Evolutionary conservation across 2,797 vertebrate genomes (phyloP), one percentile per base, ranked within the genome.

Genomic region (Chelmon rostratus): DNA sequence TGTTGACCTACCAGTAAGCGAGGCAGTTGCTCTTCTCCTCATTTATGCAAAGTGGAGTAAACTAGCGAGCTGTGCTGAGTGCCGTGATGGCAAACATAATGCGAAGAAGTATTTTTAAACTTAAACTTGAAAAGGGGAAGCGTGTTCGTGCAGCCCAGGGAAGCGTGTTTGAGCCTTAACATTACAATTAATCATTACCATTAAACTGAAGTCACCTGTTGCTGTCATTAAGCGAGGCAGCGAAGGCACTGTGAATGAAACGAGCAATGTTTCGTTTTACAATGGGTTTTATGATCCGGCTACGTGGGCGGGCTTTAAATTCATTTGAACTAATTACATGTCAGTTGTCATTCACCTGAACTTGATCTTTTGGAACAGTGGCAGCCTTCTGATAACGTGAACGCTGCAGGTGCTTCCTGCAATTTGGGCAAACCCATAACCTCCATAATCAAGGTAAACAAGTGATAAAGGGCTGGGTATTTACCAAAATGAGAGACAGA

Each of bases 321-420:
- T 44, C 1, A 37, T 56, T 42, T 46, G 8, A 57, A 54, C 21
- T 5, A 1, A 37, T 40, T 16, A 3, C 35, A 15, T 12, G 21
- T 46, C 56, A 13, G 18, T 47, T 52, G 25, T 73, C 25, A n/a
- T 31, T 31, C 9, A 9, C n/a, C 46, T 59, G 1, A 58, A 23
- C 23, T 54, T 23, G 0, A 12, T 56, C 16, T 16, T 31, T 59
- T 31, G 8, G 23, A 31, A 9, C n/a, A 59, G 19, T 25, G 33
- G 15, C 28, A 28, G 33, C 21, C 6, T 4, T 12, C 5, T 66
- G 16, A 42, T 38, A 40, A 59, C 35, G 44, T 37, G 33, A 49
- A 42, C 40, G 33, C 59, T 61, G 44, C 40, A 56, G 62, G 62
- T 62, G 62, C 49, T 67, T 71, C 46, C 66, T 65, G 53, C 58